Evolutionary conservation across 2,113 vertebrate genomes (phyloP).

Genomic region (Corythornis madagascariensis): DNA sequence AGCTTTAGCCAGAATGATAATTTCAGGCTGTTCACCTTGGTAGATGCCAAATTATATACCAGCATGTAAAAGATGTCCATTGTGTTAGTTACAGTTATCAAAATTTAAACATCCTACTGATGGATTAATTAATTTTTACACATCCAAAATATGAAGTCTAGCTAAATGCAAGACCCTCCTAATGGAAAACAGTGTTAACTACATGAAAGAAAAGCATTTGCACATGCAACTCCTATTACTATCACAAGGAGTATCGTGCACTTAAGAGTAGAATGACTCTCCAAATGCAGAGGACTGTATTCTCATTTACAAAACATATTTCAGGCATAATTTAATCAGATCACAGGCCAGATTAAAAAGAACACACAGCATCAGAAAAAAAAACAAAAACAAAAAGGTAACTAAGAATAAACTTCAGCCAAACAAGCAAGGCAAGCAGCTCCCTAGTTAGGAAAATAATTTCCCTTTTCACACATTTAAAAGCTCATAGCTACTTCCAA

Average conservation of each 20-base stretch:
- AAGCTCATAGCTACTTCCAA: not conserved
- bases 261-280: not conserved
- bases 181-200: not conserved
- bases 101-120: not conserved
- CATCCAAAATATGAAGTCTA: conserved; percentile 15
- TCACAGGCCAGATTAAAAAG: not conserved
- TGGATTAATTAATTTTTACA: not conserved
- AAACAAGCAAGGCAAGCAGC: conserved; percentile 24
- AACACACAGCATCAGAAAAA: conserved; percentile 24
- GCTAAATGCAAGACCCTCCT: conserved; percentile 30
- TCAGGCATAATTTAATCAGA: conserved; percentile 39
- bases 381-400: conserved; percentile 15
- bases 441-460: not conserved
- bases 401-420: not conserved
- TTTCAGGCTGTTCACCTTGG: not conserved
- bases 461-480: not conserved
- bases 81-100: conserved; percentile 13
- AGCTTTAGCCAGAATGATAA: conserved; percentile 16
- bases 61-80: not conserved
- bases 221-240: conserved; percentile 43
- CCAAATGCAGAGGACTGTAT: conserved; percentile 28
- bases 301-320: not conserved
- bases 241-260: conserved; percentile 41
- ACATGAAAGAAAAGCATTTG: conserved; percentile 44
- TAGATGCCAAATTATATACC: not conserved